Percentiles rank a stretch among this genome's conserved stretches.
Conservation (phyloP, 2,797 vertebrate genomes). For the Phrynocephalus guinanensis region DNA sequence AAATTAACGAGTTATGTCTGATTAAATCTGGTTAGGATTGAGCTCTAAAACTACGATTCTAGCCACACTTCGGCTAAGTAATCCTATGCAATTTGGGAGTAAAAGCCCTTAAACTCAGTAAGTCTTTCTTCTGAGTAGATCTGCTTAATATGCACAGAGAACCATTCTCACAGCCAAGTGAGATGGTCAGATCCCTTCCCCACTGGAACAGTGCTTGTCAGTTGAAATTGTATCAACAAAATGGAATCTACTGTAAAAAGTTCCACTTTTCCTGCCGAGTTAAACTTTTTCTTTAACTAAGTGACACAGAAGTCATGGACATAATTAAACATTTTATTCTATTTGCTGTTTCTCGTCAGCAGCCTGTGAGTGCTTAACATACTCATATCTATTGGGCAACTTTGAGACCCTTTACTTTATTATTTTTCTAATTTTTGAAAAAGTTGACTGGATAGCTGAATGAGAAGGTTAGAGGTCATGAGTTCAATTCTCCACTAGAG, state of each 20-base stretch:
- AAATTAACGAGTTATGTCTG: not conserved
- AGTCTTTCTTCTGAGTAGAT: not conserved
- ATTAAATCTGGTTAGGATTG: not conserved
- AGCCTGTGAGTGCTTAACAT: too few relatives aligned
- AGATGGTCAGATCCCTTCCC: too few relatives aligned
- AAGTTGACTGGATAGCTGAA: too few relatives aligned
- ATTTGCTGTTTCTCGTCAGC: too few relatives aligned
- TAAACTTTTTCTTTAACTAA: not conserved
- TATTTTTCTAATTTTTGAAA: too few relatives aligned
- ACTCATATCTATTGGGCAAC: too few relatives aligned
- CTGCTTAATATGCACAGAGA: not conserved
- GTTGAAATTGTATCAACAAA: not conserved
- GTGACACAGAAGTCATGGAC: too few relatives aligned
- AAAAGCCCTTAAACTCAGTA: not conserved
- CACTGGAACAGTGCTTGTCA: not conserved
- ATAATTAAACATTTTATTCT: too few relatives aligned
- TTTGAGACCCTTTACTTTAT: too few relatives aligned
- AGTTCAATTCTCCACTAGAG: too few relatives aligned
- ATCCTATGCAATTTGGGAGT: not conserved
- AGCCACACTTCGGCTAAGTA: not conserved
- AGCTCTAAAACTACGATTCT: not conserved
- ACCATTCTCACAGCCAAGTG: not conserved
- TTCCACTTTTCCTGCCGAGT: not conserved
- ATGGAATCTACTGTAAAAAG: not conserved
- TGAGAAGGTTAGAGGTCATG: too few relatives aligned